These are phyloP conservation scores for Aulostomus chinensis DNA, from an alignment of 2,797 vertebrate species.

Conservation along the genomic window DNA sequence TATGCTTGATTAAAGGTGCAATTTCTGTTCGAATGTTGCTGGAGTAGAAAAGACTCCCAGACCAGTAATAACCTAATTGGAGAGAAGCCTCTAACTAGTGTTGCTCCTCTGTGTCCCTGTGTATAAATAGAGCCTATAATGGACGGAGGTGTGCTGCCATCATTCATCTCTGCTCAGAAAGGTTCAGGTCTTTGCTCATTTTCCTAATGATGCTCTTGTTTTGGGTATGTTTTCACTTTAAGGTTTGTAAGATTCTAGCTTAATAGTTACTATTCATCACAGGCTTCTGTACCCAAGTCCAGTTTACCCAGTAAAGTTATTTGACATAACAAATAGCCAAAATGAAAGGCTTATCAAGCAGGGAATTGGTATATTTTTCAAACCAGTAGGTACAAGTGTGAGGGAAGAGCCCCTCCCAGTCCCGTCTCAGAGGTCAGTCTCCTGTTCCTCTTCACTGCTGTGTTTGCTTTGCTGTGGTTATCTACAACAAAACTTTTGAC, in stretches of 20 bases:
- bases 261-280: slow-evolving; percentile 85
- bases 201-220: slow-evolving; percentile 87
- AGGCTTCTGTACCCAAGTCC: slow-evolving; percentile 74
- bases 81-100: slow-evolving; percentile 79
- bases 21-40: slow-evolving; percentile 68
- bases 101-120: slow-evolving; percentile 80
- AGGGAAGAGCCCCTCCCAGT: slow-evolving; percentile 12
- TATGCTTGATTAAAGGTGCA: slow-evolving; percentile 69
- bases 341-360: slow-evolving; percentile 68
- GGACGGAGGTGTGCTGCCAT: slow-evolving; percentile 82
- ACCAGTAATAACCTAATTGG: slow-evolving; percentile 85
- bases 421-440: slow-evolving; percentile 29
- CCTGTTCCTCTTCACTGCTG: slow-evolving; percentile 20
- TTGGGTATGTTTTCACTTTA: slow-evolving; percentile 84
- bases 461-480: slow-evolving; percentile 1
- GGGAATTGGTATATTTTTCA: slow-evolving; percentile 78
- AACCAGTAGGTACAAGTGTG: slow-evolving; percentile 56
- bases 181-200: slow-evolving; percentile 85
- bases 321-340: slow-evolving; percentile 81
- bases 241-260: slow-evolving; percentile 77
- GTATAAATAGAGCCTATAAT: slow-evolving; percentile 88
- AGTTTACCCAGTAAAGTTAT: slow-evolving; percentile 75
- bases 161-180: slow-evolving; percentile 85
- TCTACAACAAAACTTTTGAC: not conserved
- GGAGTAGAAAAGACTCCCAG: slow-evolving; percentile 77